Evolutionary conservation across 2,113 vertebrate genomes (phyloP).

Genomic region (Eretmochelys imbricata): DNA sequence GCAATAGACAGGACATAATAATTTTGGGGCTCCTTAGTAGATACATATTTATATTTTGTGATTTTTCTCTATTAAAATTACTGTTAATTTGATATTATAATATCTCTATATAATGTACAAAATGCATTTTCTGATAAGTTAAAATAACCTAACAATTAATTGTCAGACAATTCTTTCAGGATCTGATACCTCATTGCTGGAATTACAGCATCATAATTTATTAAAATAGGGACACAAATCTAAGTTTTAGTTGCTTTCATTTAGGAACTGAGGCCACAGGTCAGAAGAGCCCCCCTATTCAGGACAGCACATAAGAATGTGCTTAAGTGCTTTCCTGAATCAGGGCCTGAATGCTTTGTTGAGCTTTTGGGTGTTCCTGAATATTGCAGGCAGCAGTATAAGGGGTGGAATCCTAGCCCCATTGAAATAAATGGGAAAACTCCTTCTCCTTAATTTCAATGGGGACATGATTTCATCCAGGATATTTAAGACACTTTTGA

Average conservation of each 20-base stretch:
- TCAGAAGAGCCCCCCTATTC: neutral
- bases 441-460: neutral
- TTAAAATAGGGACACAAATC: neutral
- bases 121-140: neutral
- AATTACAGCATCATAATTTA: neutral
- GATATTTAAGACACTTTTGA: neutral
- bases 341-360: neutral
- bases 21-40: neutral
- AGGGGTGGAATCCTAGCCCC: neutral
- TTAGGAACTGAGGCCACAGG: neutral
- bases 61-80: neutral
- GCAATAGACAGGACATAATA: too few species aligned
- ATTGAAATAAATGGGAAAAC: neutral
- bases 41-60: neutral
- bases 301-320: neutral
- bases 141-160: neutral
- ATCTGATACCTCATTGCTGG: neutral
- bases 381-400: neutral
- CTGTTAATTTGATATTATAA: neutral
- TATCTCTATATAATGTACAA: neutral
- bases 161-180: neutral
- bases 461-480: neutral
- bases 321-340: neutral
- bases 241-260: neutral
- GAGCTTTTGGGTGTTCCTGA: neutral